Base-by-base conservation (phyloP, 2,888 invertebrate genomes). In the Reticulitermes lucifugus region DNA sequence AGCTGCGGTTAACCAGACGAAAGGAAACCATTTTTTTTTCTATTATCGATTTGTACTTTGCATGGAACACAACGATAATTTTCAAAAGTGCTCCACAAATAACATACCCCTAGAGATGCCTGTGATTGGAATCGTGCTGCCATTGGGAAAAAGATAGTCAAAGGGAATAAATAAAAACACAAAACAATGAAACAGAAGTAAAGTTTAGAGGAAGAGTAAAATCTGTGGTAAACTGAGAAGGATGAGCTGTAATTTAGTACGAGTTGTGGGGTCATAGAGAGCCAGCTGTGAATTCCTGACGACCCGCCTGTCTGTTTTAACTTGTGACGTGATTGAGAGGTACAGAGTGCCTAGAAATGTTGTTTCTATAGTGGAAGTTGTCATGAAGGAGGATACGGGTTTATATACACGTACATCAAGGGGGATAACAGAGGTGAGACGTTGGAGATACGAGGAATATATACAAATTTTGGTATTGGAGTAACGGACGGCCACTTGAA, bases 1-100 rank as follows among this genome's bases (percentile, higher is more conserved):
- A n/a, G n/a, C 18, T 65, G 65, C 65, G 65, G 65, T 65, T 65
- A 65, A n/a, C 65, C 65, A 65, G 65, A 65, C 25, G n/a, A 65
- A 25, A 55, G 18, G 2, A 25, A 65, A 5, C n/a, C 25, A 25
- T 25, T 7, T 65, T n/a, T 9, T 65, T 65, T 65, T 65, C n/a
- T 65, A 65, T 65, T 65, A n/a, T 25, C n/a, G 65, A 25, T 65
- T 65, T 65, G 65, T 65, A 65, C 65, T 65, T n/a, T 25, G 65
- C 65, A 65, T 25, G 12, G 65, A 65, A 25, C 14, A 10, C 25
- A 65, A 60, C 18, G n/a, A 25, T 65, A 25, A 65, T 65, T 65
- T 65, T 65, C 25, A n/a, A 65, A 65, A 65, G 65, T 65, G 65
- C n/a, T 25, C 25, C n/a, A 65, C 65, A 65, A 65, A 65, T 65